These are phyloP conservation scores for Macrosteles quadrilineatus DNA, from an alignment of 1,140 invertebrate genomes.

Conservation along the genomic window DNA sequence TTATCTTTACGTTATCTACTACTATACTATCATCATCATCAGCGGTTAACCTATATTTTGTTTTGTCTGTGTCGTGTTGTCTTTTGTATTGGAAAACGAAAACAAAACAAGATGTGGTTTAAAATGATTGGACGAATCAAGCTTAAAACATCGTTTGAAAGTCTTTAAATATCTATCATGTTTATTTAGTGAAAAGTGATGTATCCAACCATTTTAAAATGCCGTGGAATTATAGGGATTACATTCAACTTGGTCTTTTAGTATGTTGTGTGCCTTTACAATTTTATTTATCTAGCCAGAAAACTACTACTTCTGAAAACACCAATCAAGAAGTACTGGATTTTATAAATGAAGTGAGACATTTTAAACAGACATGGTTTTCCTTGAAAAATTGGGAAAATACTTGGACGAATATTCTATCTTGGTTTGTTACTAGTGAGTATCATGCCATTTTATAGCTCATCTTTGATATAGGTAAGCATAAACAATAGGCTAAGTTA, in stretches of 20 bases:
- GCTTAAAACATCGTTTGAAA: no score
- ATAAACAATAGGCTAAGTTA: no score
- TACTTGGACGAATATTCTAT: not conserved
- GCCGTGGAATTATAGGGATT: not conserved
- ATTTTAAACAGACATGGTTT: not conserved
- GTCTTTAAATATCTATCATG: no score
- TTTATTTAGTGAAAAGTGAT: no score
- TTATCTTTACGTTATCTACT: no score
- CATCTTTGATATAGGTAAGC: no score
- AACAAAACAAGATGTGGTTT: no score
- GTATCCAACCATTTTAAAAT: not conserved
- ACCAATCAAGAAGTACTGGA: not conserved
- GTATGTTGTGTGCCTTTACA: not conserved
- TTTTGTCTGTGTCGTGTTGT: no score
- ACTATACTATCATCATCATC: no score
- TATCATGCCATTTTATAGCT: not conserved
- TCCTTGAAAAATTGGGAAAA: not conserved
- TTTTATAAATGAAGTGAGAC: not conserved
- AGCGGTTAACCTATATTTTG: no score
- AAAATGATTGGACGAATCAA: no score
- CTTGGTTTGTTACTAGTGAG: conserved; percentile 4
- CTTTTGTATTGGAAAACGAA: no score
- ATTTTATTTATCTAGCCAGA: not conserved
- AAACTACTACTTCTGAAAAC: not conserved
- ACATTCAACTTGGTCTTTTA: not conserved